Base-by-base conservation (phyloP, 2,113 vertebrate genomes). In the Meles meles region DNA sequence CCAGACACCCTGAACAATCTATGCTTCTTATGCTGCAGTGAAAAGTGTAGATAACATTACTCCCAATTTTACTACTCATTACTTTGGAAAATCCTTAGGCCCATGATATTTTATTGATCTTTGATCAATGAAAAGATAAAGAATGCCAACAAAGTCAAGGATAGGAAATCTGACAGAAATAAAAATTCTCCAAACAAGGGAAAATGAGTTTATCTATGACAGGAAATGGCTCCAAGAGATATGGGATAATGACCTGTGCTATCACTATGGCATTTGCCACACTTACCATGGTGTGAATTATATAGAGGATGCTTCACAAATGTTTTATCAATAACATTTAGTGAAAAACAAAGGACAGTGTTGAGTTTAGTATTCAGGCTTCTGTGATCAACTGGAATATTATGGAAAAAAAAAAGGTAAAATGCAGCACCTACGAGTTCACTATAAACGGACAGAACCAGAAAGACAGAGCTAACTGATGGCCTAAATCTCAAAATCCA, bases 201-300 rank as follows among this genome's bases (percentile, higher is more conserved):
- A 74, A 67, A 76, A 79, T 57, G 14, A 80, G 17, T 82, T 86
- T 74, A 23, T 65, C 3, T 77, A 15, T 17, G 23, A 47, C 6
- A 39, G 12, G 13, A 77, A 89, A 34, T 83, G 10, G 0, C 27
- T 82, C 6, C 4, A 67, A 72, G 23, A 81, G 14, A 84, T 47
- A 47, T 23, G 4, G 4, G 7, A 15, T 7, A 29, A 21, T 47
- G 1, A n/a, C 31, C 31, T 27, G 3, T 61, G 3, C 1, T 59
- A 14, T 37, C 23, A 23, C 12, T 49, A n/a, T 20, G 44, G 34
- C 3, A 27, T 29, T 76, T 79, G 29, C 3, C 47, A 84, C 39
- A 57, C 29, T 77, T 72, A 79, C 6, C 0, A 9, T 25, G 17
- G 0, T 27, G 49, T 69, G 21, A 65, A 44, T n/a, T 52, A 29